Evolutionary conservation across 2,888 invertebrate genomes (phyloP), one percentile per base, ranked within the genome.

Genomic region (Stenolophus ochropezus): DNA sequence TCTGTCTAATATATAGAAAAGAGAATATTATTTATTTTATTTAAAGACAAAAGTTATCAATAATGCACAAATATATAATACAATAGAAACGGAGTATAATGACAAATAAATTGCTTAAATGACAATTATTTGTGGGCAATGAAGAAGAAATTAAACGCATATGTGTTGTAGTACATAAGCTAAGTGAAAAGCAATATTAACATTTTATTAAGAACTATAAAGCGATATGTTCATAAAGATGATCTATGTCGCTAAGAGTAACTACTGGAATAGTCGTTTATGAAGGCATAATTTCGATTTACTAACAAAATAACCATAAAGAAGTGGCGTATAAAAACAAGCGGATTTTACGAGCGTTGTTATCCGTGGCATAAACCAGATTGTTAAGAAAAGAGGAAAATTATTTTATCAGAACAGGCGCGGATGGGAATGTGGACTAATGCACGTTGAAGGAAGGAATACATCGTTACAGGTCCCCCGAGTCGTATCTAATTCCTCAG

Each of bases 401-500:
- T 74, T 6, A 74, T 74, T 74, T 74, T 74, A 74, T 74, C 74
- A 74, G 51, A 49, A 51, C 47, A 49, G n/a, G 1, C 14, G 1
- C 33, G n/a, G 8, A 4, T 8, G 1, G 20, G 21, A 27, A 23
- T n/a, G n/a, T n/a, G n/a, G n/a, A 53, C 14, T 74, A 16, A 74
- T 53, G 51, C 53, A 74, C 23, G 14, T 49, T 23, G 23, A 74
- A 51, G 25, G 47, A 51, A 74, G n/a, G n/a, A n/a, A n/a, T n/a
- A 51, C 16, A 74, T 74, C 49, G 73, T 74, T 49, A 21, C n/a
- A 51, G 21, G n/a, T 21, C 74, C 51, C 51, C 23, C n/a, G 51
- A 1, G 74, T 74, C 74, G 74, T 74, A 74, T 74, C 51, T 74
- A 74, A 74, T 74, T 74, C 27, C 74, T 51, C 51, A 51, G 51